A percentile compares a stretch with the other conserved stretches of the same genome.
Conservation (phyloP, 2,797 vertebrate genomes). For the Echeneis naucrates region DNA sequence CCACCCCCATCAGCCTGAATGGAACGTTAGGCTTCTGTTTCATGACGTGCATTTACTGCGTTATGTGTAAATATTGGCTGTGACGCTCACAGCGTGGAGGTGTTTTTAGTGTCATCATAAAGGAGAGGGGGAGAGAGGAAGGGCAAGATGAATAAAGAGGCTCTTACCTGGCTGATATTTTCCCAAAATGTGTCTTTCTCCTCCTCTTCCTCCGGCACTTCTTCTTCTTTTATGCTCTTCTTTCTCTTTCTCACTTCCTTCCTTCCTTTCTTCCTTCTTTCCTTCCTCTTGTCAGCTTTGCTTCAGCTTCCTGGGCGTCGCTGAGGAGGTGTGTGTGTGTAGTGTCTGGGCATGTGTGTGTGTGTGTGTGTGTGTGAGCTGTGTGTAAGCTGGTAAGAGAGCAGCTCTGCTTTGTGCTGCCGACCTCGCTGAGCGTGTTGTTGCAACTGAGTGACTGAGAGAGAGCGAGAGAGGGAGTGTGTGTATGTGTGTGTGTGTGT, state of each 20-base stretch:
- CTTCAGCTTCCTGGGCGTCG: slow-evolving; percentile 26
- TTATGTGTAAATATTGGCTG: background rate
- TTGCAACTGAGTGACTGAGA: slow-evolving; percentile 64
- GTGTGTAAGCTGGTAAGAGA: slow-evolving; percentile 26
- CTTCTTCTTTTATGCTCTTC: background rate
- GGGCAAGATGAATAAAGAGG: background rate
- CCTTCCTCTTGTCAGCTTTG: slow-evolving; percentile 19
- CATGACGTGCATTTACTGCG: background rate
- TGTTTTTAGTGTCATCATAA: background rate
- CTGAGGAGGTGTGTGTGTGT: slow-evolving; percentile 45
- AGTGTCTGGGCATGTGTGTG: slow-evolving; percentile 11
- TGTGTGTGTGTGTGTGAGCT: slow-evolving; percentile 19
- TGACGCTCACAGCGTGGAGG: accelerated
- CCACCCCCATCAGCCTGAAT: background rate
- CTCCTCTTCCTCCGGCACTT: slow-evolving; percentile 4
- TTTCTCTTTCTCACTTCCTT: slow-evolving; percentile 4
- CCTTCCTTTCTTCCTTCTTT: background rate
- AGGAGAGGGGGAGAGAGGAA: background rate
- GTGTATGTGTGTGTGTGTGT: slow-evolving; percentile 12
- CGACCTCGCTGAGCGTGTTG: slow-evolving; percentile 63
- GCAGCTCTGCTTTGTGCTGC: slow-evolving; percentile 74
- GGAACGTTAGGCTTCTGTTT: background rate
- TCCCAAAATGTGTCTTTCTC: slow-evolving; percentile 12
- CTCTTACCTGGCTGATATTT: slow-evolving; percentile 57
- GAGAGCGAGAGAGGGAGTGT: slow-evolving; percentile 34